Evolutionary conservation across 2,888 invertebrate genomes (phyloP).

Genomic region (Amorpha juglandis): DNA sequence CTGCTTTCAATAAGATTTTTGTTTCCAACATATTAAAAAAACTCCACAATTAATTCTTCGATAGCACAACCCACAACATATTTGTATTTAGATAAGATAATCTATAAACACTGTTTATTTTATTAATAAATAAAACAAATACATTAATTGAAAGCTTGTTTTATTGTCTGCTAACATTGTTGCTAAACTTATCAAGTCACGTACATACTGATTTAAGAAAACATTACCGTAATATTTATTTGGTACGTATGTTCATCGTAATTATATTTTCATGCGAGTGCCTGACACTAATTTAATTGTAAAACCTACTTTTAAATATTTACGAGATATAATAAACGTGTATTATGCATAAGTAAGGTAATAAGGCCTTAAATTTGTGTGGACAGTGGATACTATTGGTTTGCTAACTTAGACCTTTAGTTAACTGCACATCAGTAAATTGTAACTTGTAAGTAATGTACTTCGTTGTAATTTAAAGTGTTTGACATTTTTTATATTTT

Average conservation of each 20-base stretch:
- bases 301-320: neutral
- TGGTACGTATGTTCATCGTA: neutral
- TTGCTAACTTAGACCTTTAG: neutral
- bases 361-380: no score
- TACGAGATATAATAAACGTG: neutral
- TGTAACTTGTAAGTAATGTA: neutral
- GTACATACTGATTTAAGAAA: neutral
- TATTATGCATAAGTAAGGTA: neutral
- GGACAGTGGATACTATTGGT: neutral
- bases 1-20: no score
- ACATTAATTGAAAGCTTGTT: neutral
- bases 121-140: neutral
- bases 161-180: conserved; percentile 14
- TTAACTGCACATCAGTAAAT: neutral
- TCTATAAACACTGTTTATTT: neutral
- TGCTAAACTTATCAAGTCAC: conserved; percentile 13
- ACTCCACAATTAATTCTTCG: neutral
- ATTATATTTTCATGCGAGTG: neutral
- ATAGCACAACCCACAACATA: neutral
- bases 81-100: neutral
- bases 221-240: conserved; percentile 9
- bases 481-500: no score
- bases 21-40: neutral
- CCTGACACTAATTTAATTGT: neutral
- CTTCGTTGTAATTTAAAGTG: neutral